Conservation (phyloP, 2,113 vertebrate genomes). For the Pholis gunnellus region DNA sequence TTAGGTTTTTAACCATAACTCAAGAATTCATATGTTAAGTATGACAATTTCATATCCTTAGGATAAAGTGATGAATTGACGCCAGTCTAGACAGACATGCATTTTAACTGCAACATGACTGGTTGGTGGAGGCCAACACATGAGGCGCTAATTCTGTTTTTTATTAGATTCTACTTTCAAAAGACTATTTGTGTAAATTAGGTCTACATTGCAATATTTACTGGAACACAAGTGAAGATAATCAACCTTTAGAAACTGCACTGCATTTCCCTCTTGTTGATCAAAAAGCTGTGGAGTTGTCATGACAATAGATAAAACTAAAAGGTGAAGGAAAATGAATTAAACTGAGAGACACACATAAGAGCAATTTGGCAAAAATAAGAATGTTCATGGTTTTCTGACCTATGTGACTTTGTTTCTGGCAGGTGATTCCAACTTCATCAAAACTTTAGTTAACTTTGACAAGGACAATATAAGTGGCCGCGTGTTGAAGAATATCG, state of each 20-base stretch:
- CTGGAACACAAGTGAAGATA: neutral
- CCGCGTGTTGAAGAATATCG: constrained; percentile 89
- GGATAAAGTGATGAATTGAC: neutral
- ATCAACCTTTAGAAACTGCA: neutral
- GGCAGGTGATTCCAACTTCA: constrained; percentile 90
- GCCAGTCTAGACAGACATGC: neutral
- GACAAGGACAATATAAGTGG: constrained; percentile 93
- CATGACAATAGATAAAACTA: too few species aligned
- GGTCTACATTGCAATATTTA: neutral
- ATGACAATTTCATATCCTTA: too few species aligned
- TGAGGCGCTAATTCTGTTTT: neutral
- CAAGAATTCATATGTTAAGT: too few species aligned
- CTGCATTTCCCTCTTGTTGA: neutral
- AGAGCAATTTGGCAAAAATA: neutral
- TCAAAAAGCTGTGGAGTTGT: neutral
- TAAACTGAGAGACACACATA: neutral
- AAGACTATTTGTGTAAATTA: neutral
- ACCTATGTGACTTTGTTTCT: constrained; percentile 25
- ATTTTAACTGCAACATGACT: neutral
- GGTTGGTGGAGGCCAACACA: neutral
- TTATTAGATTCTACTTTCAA: neutral
- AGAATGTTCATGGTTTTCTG: neutral
- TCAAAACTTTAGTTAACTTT: constrained; percentile 90
- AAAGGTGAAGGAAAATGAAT: too few species aligned
- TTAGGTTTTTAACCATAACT: neutral